Evolutionary conservation across 2,797 vertebrate genomes (phyloP), one percentile per base, ranked within the genome.

Genomic region (Chrysocyon brachyurus): DNA sequence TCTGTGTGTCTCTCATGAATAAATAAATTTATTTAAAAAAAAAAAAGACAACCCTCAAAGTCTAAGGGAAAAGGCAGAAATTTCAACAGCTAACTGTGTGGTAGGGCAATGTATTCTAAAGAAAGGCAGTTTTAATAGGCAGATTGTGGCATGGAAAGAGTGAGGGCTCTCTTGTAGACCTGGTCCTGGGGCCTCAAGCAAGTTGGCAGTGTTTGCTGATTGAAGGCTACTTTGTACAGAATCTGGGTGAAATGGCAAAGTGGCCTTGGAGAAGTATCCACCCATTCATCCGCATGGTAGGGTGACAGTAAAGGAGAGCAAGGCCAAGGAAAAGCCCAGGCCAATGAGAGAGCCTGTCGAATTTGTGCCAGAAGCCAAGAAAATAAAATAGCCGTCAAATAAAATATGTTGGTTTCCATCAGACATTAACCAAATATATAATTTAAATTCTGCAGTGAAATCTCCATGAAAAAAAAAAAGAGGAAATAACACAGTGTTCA

Each of bases 381-480:
- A 97, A 95, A 95, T n/a, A 91, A 97, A 97, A n/a, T 66, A 77
- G n/a, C 49, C 91, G 14, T 83, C 94, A 93, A 87, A 57, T 46
- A 77, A 95, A 94, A 70, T 24, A 87, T 90, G 57, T 64, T 93
- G 64, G 46, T 89, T 94, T 94, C 63, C 88, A 83, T 15, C 73
- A 94, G 91, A 93, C 77, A 79, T 70, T 61, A 83, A 79, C 33
- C 92, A 92, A 95, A 92, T 86, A 87, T 36, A 36, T 64, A 87
- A 91, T 77, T 97, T 81, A 90, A 91, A 17, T 78, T 87, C 36
- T 79, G 66, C 63, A 66, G 73, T 54, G 66, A 83, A 82, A 57
- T 86, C 14, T 68, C 90, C 86, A 78, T 46, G 31, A 61, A 83
- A 68, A 61, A 17, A 64, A n/a, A 12, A 36, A 33, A 49, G 22